These are phyloP conservation scores for Pseudoatta argentina DNA, from an alignment of 1,140 invertebrate genomes.

Conservation along the genomic window DNA sequence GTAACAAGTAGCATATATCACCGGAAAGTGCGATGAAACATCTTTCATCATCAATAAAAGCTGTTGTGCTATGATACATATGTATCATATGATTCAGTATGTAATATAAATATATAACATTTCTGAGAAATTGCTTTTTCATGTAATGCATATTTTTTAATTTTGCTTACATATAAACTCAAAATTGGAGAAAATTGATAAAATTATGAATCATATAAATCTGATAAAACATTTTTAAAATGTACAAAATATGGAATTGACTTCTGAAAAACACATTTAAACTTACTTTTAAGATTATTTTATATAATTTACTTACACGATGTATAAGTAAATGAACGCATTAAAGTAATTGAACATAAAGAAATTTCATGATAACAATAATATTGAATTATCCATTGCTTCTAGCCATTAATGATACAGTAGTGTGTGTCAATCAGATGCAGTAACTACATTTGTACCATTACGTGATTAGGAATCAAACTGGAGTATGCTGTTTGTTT, in stretches of 20 bases:
- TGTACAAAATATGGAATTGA: background rate
- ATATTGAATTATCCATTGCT: constrained; percentile 2
- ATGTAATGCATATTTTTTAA: background rate
- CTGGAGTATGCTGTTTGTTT: constrained; percentile 24
- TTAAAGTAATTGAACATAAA: background rate
- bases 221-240: background rate
- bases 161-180: background rate
- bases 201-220: background rate
- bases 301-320: background rate
- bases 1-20: background rate
- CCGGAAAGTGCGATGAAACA: background rate
- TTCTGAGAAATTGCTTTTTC: background rate
- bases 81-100: background rate
- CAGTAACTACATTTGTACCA: constrained; percentile 8
- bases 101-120: background rate
- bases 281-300: constrained; percentile 29
- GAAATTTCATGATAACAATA: background rate
- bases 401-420: constrained; percentile 26
- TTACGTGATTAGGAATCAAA: constrained; percentile 6
- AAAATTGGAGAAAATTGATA: background rate
- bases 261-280: background rate
- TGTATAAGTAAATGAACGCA: too few relatives aligned
- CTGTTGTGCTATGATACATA: too few relatives aligned
- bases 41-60: constrained; percentile 2
- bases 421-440: background rate